Base-by-base conservation (phyloP, 2,113 vertebrate species). In the Poeciliopsis turrubarensis region DNA sequence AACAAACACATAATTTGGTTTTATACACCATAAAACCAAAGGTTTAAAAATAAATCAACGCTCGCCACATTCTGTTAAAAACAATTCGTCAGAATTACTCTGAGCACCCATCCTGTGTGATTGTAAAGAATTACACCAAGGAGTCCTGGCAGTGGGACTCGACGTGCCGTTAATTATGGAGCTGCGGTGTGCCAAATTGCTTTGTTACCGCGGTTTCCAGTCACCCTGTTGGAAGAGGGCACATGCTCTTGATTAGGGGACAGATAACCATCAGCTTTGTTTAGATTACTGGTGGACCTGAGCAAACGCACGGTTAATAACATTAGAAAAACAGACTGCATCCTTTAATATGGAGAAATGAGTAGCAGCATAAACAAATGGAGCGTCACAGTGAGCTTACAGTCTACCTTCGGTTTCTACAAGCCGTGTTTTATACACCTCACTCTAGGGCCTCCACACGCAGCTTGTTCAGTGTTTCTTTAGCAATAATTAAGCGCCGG, bases 161-260 rank as follows among this genome's bases (percentile, higher is more conserved):
- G 60, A 60, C 81, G 73, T 65, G 19, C 57, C 32, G 47, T 69
- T 87, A 67, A 85, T 85, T 84, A 64, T 34, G 62, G n/a, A 37
- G 65, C 68, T 70, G 54, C 29, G 13, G 32, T 37, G 61, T 71
- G 76, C 87, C 79, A 83, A 83, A 87, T 67, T 79, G 76, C 51
- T 54, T 86, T 71, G 74, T 70, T 62, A 34, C 15, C 34, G 27
- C 82, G 77, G 22, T 70, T 82, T 68, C 39, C 65, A 64, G 57
- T 72, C 69, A 75, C 47, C 60, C 70, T 69, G 63, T 32, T 54
- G 76, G 73, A 54, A 75, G 82, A 63, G 68, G 82, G 84, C 83
- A 84, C 71, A 78, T 78, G 77, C 54, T 77, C 41, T 60, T 83
- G 68, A 84, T 88, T 83, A 86, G 9, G 3, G 25, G 17, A 57